Conservation (phyloP, 1,140 invertebrate genomes). For the Oryctes rhinoceros region DNA sequence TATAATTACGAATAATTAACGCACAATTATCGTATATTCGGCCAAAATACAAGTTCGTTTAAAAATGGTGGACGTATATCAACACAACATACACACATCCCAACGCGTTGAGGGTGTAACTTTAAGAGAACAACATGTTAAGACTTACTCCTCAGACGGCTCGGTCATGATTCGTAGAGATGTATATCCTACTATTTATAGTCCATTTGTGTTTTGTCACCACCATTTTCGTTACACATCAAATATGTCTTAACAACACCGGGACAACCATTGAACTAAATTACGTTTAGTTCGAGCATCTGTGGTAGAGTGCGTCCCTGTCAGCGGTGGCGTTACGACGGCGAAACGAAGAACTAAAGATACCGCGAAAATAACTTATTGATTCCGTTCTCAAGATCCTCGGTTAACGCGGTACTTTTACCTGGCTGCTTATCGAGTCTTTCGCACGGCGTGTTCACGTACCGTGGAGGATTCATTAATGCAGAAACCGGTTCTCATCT, state of each 20-base stretch:
- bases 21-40: conserved; percentile 34
- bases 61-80: conserved; percentile 41
- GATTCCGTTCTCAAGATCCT: conserved; percentile 19
- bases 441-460: neutral
- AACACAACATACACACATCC: conserved; percentile 31
- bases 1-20: conserved; percentile 36
- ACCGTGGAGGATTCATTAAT: neutral
- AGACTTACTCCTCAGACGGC: conserved; percentile 77
- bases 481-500: neutral
- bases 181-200: conserved; percentile 72
- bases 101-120: conserved; percentile 29
- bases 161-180: conserved; percentile 78
- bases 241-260: conserved; percentile 57
- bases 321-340: neutral
- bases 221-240: conserved; percentile 60
- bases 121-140: neutral
- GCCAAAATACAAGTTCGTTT: conserved; percentile 39
- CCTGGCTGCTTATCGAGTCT: neutral
- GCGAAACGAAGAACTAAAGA: conserved; percentile 7
- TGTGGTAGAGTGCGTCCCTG: conserved; percentile 47
- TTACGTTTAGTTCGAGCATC: conserved; percentile 54
- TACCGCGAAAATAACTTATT: conserved; percentile 42
- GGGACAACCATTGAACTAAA: conserved; percentile 57
- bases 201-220: conserved; percentile 66
- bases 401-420: neutral